Conservation (phyloP, 23 tunicate species). For the Halocynthia aurantium region DNA sequence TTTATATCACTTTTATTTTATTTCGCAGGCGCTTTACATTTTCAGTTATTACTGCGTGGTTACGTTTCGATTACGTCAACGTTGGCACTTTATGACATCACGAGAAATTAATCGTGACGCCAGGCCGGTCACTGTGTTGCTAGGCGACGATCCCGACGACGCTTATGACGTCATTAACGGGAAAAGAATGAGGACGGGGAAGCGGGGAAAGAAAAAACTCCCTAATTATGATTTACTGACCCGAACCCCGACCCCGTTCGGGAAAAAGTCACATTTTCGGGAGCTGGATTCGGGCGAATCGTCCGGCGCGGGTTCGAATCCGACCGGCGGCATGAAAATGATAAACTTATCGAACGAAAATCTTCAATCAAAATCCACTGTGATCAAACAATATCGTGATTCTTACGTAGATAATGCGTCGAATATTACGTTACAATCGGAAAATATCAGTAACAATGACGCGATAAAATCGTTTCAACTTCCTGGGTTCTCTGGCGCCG, state of each 20-base stretch:
- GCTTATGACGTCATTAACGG: constrained; percentile 15
- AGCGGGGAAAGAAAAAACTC: not conserved
- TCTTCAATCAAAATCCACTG: not conserved
- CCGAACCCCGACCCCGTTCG: constrained; percentile 21
- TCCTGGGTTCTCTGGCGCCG: not conserved
- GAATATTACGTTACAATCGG: too few species aligned
- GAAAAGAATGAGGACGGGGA: not conserved
- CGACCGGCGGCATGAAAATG: not conserved
- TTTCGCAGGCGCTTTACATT: constrained; percentile 11
- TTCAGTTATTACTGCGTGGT: constrained; percentile 15
- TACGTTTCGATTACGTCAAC: constrained; percentile 15
- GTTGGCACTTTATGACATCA: not conserved
- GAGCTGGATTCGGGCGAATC: not conserved
- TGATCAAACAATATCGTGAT: not conserved
- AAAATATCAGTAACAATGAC: too few species aligned
- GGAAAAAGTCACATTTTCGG: not conserved
- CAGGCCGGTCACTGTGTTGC: constrained; percentile 21
- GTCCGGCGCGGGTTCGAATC: not conserved
- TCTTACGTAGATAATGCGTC: too few species aligned
- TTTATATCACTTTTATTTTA: not conserved
- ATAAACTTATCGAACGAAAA: not conserved
- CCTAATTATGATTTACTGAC: constrained; percentile 9
- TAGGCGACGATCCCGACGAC: constrained; percentile 9
- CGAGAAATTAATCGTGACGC: constrained; percentile 8
- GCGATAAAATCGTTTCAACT: too few species aligned